Evolutionary conservation across 2,113 vertebrate genomes (phyloP), one percentile per base, ranked within the genome.

Genomic region (Mixornis gularis): DNA sequence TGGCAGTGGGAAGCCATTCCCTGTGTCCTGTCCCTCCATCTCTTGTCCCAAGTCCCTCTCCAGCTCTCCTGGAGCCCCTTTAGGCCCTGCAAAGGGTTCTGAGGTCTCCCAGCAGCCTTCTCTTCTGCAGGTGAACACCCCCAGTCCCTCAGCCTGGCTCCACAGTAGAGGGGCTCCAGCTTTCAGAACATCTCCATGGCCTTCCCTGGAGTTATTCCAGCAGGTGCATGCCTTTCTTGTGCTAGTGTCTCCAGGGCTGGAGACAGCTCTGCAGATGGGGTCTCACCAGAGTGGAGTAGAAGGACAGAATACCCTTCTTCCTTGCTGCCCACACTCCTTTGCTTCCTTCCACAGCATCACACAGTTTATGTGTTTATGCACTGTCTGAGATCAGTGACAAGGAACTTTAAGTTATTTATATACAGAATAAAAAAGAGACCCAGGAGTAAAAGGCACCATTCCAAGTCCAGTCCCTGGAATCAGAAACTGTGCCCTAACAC

Each of bases 21-120:
- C 62, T 7, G 3, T 2, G 8, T 66, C 25, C 43, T 76, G 71
- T 10, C 38, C 44, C 53, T 76, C 17, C 63, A 77, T 0, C 2
- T 63, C 83, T 60, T 85, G 63, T 60, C n/a, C 52, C 44, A 6
- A 68, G 44, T 44, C 32, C 63, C 72, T 69, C 48, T 55, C 7
- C 73, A 86, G 55, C 72, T 78, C 72, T 77, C 40, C 29, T 62
- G 72, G n/a, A 78, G 40, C 55, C 64, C n/a, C 84, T 62, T 62
- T 0, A 78, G 29, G 73, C 34, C 12, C 56, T 70, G 55, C 4
- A 0, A 62, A 40, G 64, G n/a, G n/a, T 27, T 53, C 38, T 9
- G 6, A 69, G 63, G 2, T 60, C 9, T 69, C 18, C 27, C 46
- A 29, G 46, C n/a, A 69, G 7, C 46, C 38, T 78, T 40, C 40